phyloP scores from a whole-genome alignment of 1,140 invertebrate genomes.

The Odontomachus brunneus region DNA sequence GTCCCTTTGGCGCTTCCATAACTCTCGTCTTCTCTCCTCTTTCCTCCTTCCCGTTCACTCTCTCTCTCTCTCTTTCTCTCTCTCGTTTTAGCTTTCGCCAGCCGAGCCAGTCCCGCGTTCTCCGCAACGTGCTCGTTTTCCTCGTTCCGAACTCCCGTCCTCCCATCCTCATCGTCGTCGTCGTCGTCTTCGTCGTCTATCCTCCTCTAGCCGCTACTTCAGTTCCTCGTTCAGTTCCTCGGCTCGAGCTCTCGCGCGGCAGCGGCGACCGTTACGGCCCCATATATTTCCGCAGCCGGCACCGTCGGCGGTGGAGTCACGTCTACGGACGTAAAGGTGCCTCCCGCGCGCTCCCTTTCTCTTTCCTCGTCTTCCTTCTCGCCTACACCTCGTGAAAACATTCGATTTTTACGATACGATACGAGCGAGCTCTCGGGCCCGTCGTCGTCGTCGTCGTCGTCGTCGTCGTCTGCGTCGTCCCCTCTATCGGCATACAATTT shows the following conservation, averaged over 20 bases:
- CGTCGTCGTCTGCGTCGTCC: constrained; percentile 5
- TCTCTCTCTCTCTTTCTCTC: constrained; percentile 22
- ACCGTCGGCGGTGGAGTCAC: constrained; percentile 76
- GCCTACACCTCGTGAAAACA: constrained; percentile 79
- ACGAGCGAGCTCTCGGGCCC: constrained; percentile 63
- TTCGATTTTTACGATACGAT: constrained; percentile 83
- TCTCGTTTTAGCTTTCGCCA: constrained; percentile 39
- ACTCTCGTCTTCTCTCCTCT: constrained; percentile 37
- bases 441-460: constrained; percentile 15
- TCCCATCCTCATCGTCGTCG: constrained; percentile 31
- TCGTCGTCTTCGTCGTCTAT: constrained; percentile 39
- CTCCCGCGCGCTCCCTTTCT: constrained; percentile 58
- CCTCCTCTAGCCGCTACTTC: constrained; percentile 43
- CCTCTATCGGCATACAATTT: constrained; percentile 63
- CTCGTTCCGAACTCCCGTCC: constrained; percentile 53
- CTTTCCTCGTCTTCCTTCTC: constrained; percentile 39
- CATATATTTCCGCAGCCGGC: constrained; percentile 80
- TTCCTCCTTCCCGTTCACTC: constrained; percentile 33
- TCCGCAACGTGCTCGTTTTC: constrained; percentile 50
- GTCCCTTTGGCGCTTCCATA: constrained; percentile 48
- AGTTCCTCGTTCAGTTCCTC: constrained; percentile 63
- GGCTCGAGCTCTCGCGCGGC: constrained; percentile 71
- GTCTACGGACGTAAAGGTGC: constrained; percentile 80
- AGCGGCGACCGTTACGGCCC: constrained; percentile 78
- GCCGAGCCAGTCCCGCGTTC: constrained; percentile 42